These are phyloP conservation scores for Poeciliopsis gracilis DNA, from an alignment of 2,797 vertebrate genomes.

Conservation along the genomic window DNA sequence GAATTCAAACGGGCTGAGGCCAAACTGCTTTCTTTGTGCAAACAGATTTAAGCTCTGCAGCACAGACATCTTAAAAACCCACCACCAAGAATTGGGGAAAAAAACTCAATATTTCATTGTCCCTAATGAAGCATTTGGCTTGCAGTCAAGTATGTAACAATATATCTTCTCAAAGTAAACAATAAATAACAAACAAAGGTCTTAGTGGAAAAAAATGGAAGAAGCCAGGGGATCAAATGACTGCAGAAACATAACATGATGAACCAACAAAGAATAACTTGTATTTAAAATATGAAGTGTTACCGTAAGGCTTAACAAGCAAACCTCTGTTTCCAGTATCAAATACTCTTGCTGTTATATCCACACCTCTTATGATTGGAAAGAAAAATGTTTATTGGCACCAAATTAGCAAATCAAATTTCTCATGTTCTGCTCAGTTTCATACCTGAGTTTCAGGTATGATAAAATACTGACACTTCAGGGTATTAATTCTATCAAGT, in stretches of 20 bases:
- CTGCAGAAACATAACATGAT: not conserved
- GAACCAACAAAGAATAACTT: slow-evolving; percentile 47
- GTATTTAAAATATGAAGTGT: slow-evolving; percentile 45
- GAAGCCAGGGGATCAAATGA: slow-evolving; percentile 37
- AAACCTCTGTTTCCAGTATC: slow-evolving; percentile 12
- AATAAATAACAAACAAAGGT: slow-evolving; percentile 49
- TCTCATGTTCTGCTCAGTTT: slow-evolving; percentile 26
- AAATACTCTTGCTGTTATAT: slow-evolving; percentile 21
- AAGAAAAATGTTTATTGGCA: slow-evolving; percentile 23
- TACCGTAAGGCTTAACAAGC: slow-evolving; percentile 40
- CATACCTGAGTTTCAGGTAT: slow-evolving; percentile 8
- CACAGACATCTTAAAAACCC: slow-evolving; percentile 44
- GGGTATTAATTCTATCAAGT: slow-evolving; percentile 14
- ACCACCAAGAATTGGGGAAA: slow-evolving; percentile 48
- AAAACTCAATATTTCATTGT: slow-evolving; percentile 61
- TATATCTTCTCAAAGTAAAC: slow-evolving; percentile 61
- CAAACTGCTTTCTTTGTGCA: slow-evolving; percentile 30
- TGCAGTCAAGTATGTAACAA: slow-evolving; percentile 59
- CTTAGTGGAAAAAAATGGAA: slow-evolving; percentile 37
- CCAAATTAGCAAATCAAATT: slow-evolving; percentile 33
- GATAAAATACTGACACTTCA: slow-evolving; percentile 36
- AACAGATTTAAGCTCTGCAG: slow-evolving; percentile 47
- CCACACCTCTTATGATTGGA: slow-evolving; percentile 28
- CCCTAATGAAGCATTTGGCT: slow-evolving; percentile 71
- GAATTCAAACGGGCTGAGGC: slow-evolving; percentile 31